Percentiles rank a stretch among this genome's conserved stretches.
phyloP scores from a whole-genome alignment of 2,888 invertebrate species.

The Aphrophora alni region DNA sequence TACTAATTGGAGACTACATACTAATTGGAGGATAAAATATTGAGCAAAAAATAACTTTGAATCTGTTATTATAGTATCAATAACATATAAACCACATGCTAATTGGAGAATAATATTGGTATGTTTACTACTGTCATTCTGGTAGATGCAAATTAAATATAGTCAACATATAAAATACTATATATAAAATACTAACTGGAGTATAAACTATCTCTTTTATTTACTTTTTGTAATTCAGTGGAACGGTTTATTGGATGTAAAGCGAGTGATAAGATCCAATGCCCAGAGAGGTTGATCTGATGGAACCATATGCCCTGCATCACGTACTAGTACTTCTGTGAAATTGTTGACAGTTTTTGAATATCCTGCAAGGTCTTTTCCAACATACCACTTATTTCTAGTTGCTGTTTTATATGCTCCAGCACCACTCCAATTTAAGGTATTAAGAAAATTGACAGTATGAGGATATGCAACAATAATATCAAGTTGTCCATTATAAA shows the following conservation, averaged over 20 bases:
- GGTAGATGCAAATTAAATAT: too few species aligned
- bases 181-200: too few species aligned
- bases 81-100: too few species aligned
- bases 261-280: constrained; percentile 66
- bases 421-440: constrained; percentile 72
- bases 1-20: too few species aligned
- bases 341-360: constrained; percentile 66
- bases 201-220: too few species aligned
- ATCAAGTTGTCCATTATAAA: constrained; percentile 92
- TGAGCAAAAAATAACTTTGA: too few species aligned
- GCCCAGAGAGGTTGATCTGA: constrained; percentile 81
- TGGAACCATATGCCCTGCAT: constrained; percentile 86
- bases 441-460: constrained; percentile 78
- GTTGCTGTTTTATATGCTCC: constrained; percentile 70
- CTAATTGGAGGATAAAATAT: too few species aligned
- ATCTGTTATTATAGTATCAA: too few species aligned
- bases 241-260: not conserved
- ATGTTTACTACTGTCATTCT: too few species aligned
- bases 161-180: too few species aligned
- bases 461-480: constrained; percentile 91
- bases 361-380: constrained; percentile 73
- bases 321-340: constrained; percentile 75
- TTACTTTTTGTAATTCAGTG: not conserved
- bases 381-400: constrained; percentile 68
- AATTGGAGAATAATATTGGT: too few species aligned